Evolutionary conservation across 2,113 vertebrate species (phyloP).

Genomic region (Rallus limicola): DNA sequence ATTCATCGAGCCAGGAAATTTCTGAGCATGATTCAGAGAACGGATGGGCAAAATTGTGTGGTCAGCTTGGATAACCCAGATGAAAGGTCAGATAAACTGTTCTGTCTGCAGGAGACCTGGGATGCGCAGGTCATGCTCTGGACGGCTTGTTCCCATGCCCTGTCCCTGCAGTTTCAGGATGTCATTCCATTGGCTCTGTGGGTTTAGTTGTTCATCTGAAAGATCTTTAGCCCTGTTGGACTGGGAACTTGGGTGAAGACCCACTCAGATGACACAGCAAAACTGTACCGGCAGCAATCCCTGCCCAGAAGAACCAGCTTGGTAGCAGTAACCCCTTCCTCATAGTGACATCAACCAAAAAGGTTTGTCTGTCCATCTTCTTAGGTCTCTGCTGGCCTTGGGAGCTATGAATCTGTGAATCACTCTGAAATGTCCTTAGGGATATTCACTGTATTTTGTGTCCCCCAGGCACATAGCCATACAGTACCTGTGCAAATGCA

Average conservation of each 20-base stretch:
- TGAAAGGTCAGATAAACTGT: background rate
- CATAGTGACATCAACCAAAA: background rate
- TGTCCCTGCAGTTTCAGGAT: background rate
- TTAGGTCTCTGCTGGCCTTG: background rate
- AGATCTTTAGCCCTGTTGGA: background rate
- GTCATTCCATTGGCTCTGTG: background rate
- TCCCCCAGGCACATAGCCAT: background rate
- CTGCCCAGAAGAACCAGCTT: background rate
- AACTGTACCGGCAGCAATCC: background rate
- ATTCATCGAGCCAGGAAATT: background rate
- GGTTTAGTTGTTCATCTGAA: background rate
- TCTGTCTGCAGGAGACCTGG: background rate
- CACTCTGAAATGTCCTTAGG: background rate
- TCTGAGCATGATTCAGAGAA: background rate
- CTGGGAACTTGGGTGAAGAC: background rate
- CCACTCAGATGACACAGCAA: background rate
- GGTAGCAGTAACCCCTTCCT: background rate
- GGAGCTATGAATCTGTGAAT: background rate
- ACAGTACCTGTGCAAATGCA: background rate
- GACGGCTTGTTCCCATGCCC: background rate
- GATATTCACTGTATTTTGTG: background rate
- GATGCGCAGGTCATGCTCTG: background rate
- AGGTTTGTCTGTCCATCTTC: background rate
- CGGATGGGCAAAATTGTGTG: background rate
- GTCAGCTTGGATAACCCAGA: background rate